Conservation (phyloP, 2,113 vertebrate genomes). For the Pogonocichla stellata region DNA sequence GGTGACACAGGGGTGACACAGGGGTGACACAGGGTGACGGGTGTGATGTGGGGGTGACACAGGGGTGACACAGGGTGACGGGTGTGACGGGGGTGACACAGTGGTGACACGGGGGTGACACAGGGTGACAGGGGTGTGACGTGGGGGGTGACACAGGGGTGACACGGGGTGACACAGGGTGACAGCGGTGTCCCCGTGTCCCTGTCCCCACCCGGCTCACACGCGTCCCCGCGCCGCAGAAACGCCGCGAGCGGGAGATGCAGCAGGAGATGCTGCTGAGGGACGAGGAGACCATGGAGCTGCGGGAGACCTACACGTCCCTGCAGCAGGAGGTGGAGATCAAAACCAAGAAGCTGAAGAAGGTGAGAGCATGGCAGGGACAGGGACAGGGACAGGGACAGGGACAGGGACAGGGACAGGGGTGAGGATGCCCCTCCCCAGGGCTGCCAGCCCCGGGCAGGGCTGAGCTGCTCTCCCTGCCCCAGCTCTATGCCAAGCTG, state of each 20-base stretch:
- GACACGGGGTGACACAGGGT: not conserved
- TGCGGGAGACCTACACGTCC: slow-evolving; percentile 90
- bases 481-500: slow-evolving; percentile 88
- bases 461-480: not conserved
- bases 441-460: fast-evolving
- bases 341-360: slow-evolving; percentile 96
- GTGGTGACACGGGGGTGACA: too few species aligned
- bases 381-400: not conserved
- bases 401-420: not conserved
- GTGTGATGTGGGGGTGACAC: not conserved
- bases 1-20: too few species aligned
- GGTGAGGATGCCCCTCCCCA: fast-evolving
- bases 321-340: slow-evolving; percentile 96
- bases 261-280: slow-evolving; percentile 91
- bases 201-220: fast-evolving
- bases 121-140: not conserved
- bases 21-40: not conserved
- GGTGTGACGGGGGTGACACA: not conserved
- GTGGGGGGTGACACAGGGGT: too few species aligned
- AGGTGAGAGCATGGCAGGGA: slow-evolving; percentile 69
- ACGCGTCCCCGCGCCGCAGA: slow-evolving; percentile 62
- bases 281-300: slow-evolving; percentile 93
- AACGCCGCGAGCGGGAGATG: slow-evolving; percentile 89
- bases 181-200: not conserved
- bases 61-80: too few species aligned